Base-by-base conservation (phyloP, 2,113 vertebrate species). In the Nerophis lumbriciformis region DNA sequence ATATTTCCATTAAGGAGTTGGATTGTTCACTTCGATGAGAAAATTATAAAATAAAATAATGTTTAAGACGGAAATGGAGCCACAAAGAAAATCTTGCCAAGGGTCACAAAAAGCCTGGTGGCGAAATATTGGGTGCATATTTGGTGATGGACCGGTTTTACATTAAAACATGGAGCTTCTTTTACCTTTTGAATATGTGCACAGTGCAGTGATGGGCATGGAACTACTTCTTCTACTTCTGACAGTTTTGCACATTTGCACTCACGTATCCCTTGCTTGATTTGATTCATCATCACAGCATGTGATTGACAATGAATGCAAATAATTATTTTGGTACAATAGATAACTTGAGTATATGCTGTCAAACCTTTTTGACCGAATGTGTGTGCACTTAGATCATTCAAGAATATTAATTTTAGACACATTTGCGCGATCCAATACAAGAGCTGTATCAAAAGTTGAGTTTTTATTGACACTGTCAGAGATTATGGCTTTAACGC, bases 291-390 rank as follows among this genome's bases (percentile, higher is more conserved):
- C 14, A 42, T 15, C 38, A 42, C 47, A 58, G 62, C 71, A 58
- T 77, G 65, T 68, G 73, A 64, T 68, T 66, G 67, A 61, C 51
- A 65, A 81, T 75, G 78, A 88, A 88, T 87, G 77, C 67, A 84
- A 76, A 78, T 80, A 73, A 80, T 86, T 73, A 82, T 88, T 89
- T 86, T 75, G 69, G 70, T 71, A 69, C 54, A 16, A 55, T 65
- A 63, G 65, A 69, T 68, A 44, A 60, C 67, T 69, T 77, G 28
- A 28, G 63, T 79, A 68, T 77, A 75, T 71, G 51, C 73, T 69
- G 81, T 65, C 57, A 57, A 68, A 71, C 38, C 28, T 28, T 28
- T 28, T 28, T 28, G 28, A 28, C 28, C 77, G 65, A 79, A 78
- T 83, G 74, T 85, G 84, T 87, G 28, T 28, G 28, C 28, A 28